Evolutionary conservation across 1,140 invertebrate species (phyloP), one percentile per base, ranked within the genome.

Genomic region (Luehdorfia chinensis): DNA sequence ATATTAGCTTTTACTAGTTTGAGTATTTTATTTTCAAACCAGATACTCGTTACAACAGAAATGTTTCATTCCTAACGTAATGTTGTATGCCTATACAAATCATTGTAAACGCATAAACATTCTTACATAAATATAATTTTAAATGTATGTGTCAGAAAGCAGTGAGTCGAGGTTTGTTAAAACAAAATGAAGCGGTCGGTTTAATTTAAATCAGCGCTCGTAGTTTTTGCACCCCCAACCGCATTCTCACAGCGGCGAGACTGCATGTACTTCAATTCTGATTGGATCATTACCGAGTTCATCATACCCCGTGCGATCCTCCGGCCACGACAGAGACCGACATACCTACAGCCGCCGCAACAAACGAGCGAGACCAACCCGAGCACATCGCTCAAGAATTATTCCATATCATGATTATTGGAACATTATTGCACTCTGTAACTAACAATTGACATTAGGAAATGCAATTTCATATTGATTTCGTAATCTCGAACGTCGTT

Each of bases 381-480:
- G 57, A 63, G 66, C 66, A 69, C 78, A 84, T 80, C 79, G 75
- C 55, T 64, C 73, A 75, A 63, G 70, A 86, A 86, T 86, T 85
- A 85, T 85, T 84, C 70, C 81, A 84, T 86, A 86, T 86, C 75
- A 84, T 86, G 79, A 86, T 84, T 80, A 83, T 84, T 84, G 81
- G 77, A 84, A 84, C 76, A 84, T 85, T 85, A 84, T 84, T 84
- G 83, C 79, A 84, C 79, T 84, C 76, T 66, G 77, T 84, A 84
- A 84, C 83, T 84, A 83, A 86, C 83, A 86, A 86, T 86, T 86
- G 83, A 86, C 83, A 86, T 86, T 86, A 86, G 79, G 79, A 80
- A 84, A 84, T 86, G 83, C 78, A 86, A 86, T 86, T 84, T 83
- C 70, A 84, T 80, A 86, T 86, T 86, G 83, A 84, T 84, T 84